A percentile compares a stretch with the other conserved stretches of the same genome.
phyloP scores from a whole-genome alignment of 2,888 invertebrate genomes.

The Eremobia ochroleuca region DNA sequence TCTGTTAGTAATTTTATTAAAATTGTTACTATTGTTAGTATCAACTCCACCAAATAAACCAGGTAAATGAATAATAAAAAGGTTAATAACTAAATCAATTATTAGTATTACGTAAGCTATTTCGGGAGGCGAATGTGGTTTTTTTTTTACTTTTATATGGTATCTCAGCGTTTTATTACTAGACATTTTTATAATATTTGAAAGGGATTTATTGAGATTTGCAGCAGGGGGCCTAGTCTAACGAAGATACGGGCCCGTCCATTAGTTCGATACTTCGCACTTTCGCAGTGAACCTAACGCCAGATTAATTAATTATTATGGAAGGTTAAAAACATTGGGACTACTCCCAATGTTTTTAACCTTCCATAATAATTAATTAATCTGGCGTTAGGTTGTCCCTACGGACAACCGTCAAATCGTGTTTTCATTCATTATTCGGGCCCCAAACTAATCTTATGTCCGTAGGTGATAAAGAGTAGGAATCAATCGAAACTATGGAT shows the following conservation, averaged over 20 bases:
- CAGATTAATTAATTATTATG: too few relatives aligned
- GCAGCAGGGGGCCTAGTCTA: too few relatives aligned
- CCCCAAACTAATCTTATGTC: neutral
- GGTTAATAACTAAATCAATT: constrained; percentile 7
- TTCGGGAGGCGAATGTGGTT: neutral
- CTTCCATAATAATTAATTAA: too few relatives aligned
- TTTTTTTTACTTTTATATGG: neutral
- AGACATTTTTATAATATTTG: neutral
- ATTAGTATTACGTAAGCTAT: constrained; percentile 46
- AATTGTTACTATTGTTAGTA: constrained; percentile 76
- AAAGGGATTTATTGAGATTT: neutral
- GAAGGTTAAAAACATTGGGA: too few relatives aligned
- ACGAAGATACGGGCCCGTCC: too few relatives aligned
- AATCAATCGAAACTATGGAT: neutral
- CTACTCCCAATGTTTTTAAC: too few relatives aligned
- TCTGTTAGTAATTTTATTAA: constrained; percentile 84
- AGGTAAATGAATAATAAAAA: constrained; percentile 7
- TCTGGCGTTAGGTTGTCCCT: too few relatives aligned
- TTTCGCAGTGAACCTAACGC: too few relatives aligned
- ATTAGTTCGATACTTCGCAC: too few relatives aligned
- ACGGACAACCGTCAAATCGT: too few relatives aligned
- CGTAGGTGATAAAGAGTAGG: neutral
- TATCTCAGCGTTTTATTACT: neutral
- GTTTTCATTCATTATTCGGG: neutral
- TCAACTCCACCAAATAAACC: constrained; percentile 45